Percentiles rank a stretch among this genome's conserved stretches.
Evolutionary conservation across 1,140 invertebrate species (phyloP).

Genomic region (Hylyphantes graminicola): DNA sequence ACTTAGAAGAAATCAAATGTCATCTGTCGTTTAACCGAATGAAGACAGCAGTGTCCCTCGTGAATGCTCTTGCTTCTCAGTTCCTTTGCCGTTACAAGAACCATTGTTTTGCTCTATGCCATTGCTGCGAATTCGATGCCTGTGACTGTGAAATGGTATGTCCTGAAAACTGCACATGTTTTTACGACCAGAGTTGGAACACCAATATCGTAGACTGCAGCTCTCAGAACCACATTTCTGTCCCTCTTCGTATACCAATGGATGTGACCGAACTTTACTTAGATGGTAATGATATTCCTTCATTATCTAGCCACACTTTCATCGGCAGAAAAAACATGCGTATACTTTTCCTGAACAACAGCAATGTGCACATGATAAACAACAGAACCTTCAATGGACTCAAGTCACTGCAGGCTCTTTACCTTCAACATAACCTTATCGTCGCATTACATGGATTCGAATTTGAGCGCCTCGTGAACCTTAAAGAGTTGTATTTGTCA

Average conservation of each 20-base stretch:
- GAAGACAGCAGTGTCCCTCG: constrained; percentile 46
- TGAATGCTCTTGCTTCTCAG: constrained; percentile 82
- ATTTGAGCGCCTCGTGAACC: constrained; percentile 85
- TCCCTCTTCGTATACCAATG: constrained; percentile 90
- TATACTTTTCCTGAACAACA: constrained; percentile 86
- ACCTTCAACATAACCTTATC: constrained; percentile 87
- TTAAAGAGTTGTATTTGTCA: constrained; percentile 87
- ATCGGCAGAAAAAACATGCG: constrained; percentile 91
- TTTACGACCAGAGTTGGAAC: constrained; percentile 88
- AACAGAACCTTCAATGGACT: constrained; percentile 93
- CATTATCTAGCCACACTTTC: constrained; percentile 88
- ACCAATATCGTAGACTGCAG: constrained; percentile 93
- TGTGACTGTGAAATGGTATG: constrained; percentile 97
- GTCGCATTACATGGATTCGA: constrained; percentile 85
- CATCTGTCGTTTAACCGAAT: constrained; percentile 64
- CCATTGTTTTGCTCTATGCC: constrained; percentile 92
- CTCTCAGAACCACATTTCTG: constrained; percentile 67
- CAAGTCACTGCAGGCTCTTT: constrained; percentile 81
- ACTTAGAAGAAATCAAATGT: constrained; percentile 86
- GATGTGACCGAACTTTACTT: constrained; percentile 92
- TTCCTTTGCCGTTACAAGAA: constrained; percentile 91
- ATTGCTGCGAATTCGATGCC: constrained; percentile 93
- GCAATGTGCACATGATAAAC: constrained; percentile 85
- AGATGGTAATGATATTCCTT: constrained; percentile 87
- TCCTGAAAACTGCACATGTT: constrained; percentile 89